Evolutionary conservation across 2,113 vertebrate species (phyloP), one percentile per base, ranked within the genome.

Genomic region (Calyptomena viridis): DNA sequence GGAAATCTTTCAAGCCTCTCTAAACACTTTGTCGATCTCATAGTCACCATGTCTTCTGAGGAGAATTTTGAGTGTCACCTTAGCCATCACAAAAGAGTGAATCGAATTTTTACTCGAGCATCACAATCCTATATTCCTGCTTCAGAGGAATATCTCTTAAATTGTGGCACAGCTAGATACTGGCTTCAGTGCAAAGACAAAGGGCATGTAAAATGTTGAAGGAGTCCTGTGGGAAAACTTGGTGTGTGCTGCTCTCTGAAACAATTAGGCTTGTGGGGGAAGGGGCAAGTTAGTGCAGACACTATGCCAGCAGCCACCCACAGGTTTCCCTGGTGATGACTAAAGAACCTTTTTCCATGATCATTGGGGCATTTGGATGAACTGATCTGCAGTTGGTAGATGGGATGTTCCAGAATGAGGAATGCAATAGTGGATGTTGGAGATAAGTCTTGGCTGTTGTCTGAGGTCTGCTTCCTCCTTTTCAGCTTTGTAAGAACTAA

Each of bases 41-140:
- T 88, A 89, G 90, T 75, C 77, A 47, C 75, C 69, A 25, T 80
- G 67, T 68, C 82, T 91, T 91, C 94, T 77, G 79, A 93, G 85
- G 82, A 88, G 90, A 77, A 77, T 73, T 94, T 78, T 88, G 90
- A 56, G 52, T 93, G 40, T 92, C 82, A 76, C 82, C 60, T 95
- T 87, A 93, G 90, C 58, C 79, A 49, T 72, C 67, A 88, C 44
- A 69, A 75, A 82, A 60, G 62, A 91, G 74, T 68, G 85, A 93
- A 94, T 68, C 31, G n/a, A 31, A 53, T 62, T 40, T 47, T 64
- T 90, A 28, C 39, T 93, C 0, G 0, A 71, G 44, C 39, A 59
- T 64, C 39, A 93, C 53, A 88, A 3, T 68, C 42, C 58, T 82
- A 0, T 42, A 25, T 40, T 88, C 39, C 39, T 86, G 31, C 72